Percentiles rank a stretch among this genome's conserved stretches.
Conservation (phyloP, 35 echinoderm and acorn worm species). For the Chiridota heheva region DNA sequence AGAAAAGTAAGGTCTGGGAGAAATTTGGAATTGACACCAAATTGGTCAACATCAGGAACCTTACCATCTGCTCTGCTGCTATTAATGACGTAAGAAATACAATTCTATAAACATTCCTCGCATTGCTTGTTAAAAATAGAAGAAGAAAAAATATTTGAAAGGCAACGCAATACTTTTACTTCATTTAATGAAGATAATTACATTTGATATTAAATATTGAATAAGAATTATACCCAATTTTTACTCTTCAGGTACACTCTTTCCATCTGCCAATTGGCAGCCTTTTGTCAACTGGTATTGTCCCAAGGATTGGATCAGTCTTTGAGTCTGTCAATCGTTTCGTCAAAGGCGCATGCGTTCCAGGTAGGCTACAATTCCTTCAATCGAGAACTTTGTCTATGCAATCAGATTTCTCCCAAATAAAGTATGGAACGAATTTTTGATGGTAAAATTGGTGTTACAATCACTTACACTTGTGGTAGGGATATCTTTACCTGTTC, state of each 20-base stretch:
- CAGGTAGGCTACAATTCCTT: slow-evolving; percentile 53
- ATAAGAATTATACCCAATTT: neutral
- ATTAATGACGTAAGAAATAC: slow-evolving; percentile 63
- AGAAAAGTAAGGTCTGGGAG: slow-evolving; percentile 33
- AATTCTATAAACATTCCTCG: neutral
- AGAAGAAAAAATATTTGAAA: neutral
- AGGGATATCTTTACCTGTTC: too few relatives aligned
- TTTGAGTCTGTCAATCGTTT: slow-evolving; percentile 92
- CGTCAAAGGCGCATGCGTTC: slow-evolving; percentile 73
- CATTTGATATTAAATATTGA: neutral
- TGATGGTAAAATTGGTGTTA: too few relatives aligned
- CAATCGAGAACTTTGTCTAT: too few relatives aligned
- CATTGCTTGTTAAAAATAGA: neutral
- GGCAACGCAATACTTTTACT: neutral
- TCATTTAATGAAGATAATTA: neutral
- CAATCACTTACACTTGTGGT: too few relatives aligned
- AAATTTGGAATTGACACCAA: slow-evolving; percentile 52
- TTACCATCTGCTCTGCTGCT: slow-evolving; percentile 84
- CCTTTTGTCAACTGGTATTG: slow-evolving; percentile 76
- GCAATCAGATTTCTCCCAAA: too few relatives aligned
- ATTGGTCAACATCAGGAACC: slow-evolving; percentile 57
- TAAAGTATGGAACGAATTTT: too few relatives aligned
- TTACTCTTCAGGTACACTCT: slow-evolving; percentile 55
- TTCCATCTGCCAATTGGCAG: slow-evolving; percentile 90
- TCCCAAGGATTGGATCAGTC: slow-evolving; percentile 94